These are phyloP conservation scores for Puffinus mauretanicus DNA, from an alignment of 2,113 vertebrate genomes.

Conservation along the genomic window DNA sequence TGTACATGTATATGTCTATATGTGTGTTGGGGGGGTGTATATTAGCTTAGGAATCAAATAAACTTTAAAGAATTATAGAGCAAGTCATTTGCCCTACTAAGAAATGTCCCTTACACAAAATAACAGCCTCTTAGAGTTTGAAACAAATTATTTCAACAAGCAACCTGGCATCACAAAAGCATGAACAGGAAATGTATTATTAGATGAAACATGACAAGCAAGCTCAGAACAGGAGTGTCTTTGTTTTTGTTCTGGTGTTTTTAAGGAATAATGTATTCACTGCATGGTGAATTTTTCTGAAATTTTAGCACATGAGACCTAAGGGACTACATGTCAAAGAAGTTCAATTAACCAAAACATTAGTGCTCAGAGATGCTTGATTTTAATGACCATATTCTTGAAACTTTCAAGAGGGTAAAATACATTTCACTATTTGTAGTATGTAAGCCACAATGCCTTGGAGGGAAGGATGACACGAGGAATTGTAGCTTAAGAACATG, in stretches of 20 bases:
- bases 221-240: background rate
- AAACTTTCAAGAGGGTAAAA: slow-evolving; percentile 19
- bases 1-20: too few species aligned
- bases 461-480: background rate
- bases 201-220: background rate
- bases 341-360: slow-evolving; percentile 48
- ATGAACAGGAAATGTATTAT: background rate
- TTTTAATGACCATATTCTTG: slow-evolving; percentile 7
- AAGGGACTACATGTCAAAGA: background rate
- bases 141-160: slow-evolving; percentile 34
- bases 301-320: background rate
- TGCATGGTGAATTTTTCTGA: background rate
- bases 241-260: background rate
- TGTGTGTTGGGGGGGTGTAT: background rate
- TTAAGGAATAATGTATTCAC: background rate
- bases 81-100: background rate
- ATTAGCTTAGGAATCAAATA: background rate
- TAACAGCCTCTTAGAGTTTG: background rate
- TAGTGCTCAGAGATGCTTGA: background rate
- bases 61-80: background rate
- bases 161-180: background rate
- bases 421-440: background rate
- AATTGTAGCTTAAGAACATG: background rate
- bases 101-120: background rate
- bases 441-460: background rate